phyloP scores from a whole-genome alignment of 2,797 vertebrate species.

The Australoheros facetus region DNA sequence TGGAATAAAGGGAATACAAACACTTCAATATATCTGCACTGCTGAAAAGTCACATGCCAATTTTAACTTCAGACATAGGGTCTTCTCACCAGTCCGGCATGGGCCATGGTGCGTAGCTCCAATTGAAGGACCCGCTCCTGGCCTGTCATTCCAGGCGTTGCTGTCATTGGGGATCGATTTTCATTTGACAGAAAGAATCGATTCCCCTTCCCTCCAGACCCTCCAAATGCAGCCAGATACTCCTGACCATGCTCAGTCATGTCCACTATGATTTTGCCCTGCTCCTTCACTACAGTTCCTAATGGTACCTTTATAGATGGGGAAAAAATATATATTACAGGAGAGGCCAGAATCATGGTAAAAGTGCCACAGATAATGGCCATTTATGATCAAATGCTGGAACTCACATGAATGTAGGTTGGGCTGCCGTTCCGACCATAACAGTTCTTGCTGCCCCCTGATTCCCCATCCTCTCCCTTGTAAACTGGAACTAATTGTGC shows the following conservation, averaged over 20 bases:
- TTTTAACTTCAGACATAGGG: background rate
- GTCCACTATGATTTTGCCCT: constrained; percentile 81
- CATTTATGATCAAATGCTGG: constrained; percentile 75
- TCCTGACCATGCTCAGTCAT: constrained; percentile 84
- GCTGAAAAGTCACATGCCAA: background rate
- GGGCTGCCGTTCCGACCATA: constrained; percentile 83
- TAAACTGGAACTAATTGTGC: constrained; percentile 82
- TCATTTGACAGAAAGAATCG: constrained; percentile 93
- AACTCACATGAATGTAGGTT: constrained; percentile 84
- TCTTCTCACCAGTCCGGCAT: constrained; percentile 89
- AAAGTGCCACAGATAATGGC: constrained; percentile 69
- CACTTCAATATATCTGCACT: background rate
- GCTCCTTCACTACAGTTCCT: constrained; percentile 91
- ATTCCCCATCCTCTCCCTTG: constrained; percentile 81
- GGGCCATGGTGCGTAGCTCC: constrained; percentile 93
- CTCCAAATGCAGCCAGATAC: constrained; percentile 89
- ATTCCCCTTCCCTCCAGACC: constrained; percentile 93
- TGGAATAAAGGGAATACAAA: constrained; percentile 6
- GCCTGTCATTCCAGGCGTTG: constrained; percentile 85
- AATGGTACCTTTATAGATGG: constrained; percentile 84
- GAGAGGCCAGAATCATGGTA: background rate
- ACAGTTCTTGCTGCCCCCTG: constrained; percentile 89
- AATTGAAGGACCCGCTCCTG: constrained; percentile 87
- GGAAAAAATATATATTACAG: background rate
- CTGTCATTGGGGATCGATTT: constrained; percentile 85